Base-by-base conservation (phyloP, 2,113 vertebrate species). In the Chauna torquata region DNA sequence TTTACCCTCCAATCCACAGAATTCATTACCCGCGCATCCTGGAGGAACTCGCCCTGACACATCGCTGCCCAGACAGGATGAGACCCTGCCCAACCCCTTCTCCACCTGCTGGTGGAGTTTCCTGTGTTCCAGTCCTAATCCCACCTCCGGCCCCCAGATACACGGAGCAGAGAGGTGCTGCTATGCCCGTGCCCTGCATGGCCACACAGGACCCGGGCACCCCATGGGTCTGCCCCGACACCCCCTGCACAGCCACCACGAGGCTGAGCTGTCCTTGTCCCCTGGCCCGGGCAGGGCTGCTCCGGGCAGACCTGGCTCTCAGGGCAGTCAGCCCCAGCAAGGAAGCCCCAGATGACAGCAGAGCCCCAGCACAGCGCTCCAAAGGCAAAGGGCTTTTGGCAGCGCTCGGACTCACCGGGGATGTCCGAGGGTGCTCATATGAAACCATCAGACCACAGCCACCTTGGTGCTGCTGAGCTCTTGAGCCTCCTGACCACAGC, bases 21-120 rank as follows among this genome's bases (percentile, higher is more conserved):
- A 71, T 6, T 19, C n/a, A 27, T 2, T 64, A 59, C 58, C 24
- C 7, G 0, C 38, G 18, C 28, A 6, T 10, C 22, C n/a, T 12
- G 1, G 1, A 5, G 38, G 24, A 52, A 52, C 9, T 27, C 36
- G 38, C 24, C 22, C 11, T 2, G 9, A 54, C 0, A 0, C 9
- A 16, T 5, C 32, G 3, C 12, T 9, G 22, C 25, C 0, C 0
- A n/a, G 44, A 25, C 38, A n/a, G 52, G n/a, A 68, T 62, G 2
- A 80, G 57, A 54, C 22, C 71, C 57, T 1, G 5, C 42, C 9
- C 49, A 44, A 57, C 49, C 55, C 40, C 75, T 19, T 16, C 55
- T 12, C 5, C 30, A 19, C 42, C 47, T n/a, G n/a, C n/a, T n/a
- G n/a, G n/a, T n/a, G n/a, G n/a, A n/a, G n/a, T n/a, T n/a, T n/a